Percentiles rank a stretch among this genome's conserved stretches.
These are phyloP conservation scores for Bujurquina vittata DNA, from an alignment of 2,113 vertebrate species.

Conservation along the genomic window DNA sequence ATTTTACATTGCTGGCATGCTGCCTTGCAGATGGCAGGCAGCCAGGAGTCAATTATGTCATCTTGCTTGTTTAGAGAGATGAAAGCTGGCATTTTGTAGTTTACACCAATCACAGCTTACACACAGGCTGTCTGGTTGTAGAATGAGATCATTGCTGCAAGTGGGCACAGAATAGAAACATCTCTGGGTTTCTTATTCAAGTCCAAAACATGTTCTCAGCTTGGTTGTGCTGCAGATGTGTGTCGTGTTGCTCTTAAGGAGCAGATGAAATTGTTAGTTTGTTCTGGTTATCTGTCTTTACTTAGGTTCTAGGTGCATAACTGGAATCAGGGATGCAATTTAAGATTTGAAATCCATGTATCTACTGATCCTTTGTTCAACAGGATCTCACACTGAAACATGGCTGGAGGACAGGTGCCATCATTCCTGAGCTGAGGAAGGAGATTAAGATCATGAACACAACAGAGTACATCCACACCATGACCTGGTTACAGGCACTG, in stretches of 20 bases:
- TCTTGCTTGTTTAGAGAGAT: slow-evolving; percentile 41
- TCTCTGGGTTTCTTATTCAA: slow-evolving; percentile 1
- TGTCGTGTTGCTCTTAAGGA: not conserved
- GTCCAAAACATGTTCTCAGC: not conserved
- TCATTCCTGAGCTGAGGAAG: slow-evolving; percentile 93
- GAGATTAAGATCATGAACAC: slow-evolving; percentile 99
- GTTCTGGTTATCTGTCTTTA: not conserved
- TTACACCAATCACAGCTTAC: slow-evolving; percentile 1
- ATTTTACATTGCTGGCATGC: slow-evolving; percentile 40
- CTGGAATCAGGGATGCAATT: not conserved
- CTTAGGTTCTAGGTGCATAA: not conserved
- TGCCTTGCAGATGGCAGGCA: slow-evolving; percentile 11
- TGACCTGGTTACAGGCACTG: slow-evolving; percentile 94
- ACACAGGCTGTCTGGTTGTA: not conserved
- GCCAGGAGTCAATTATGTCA: slow-evolving; percentile 40
- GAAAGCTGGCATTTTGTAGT: slow-evolving; percentile 22
- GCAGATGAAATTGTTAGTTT: not conserved
- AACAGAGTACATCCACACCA: slow-evolving; percentile 88
- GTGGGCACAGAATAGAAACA: slow-evolving; percentile 3
- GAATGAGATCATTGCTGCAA: slow-evolving; percentile 14
- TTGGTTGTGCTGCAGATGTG: not conserved
- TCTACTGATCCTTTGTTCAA: not conserved
- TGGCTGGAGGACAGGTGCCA: slow-evolving; percentile 96
- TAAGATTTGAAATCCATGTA: not conserved
- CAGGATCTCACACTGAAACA: slow-evolving; percentile 98